Evolutionary conservation across 2,113 vertebrate genomes (phyloP), one percentile per base, ranked within the genome.

Genomic region (Spea multiplicata): DNA sequence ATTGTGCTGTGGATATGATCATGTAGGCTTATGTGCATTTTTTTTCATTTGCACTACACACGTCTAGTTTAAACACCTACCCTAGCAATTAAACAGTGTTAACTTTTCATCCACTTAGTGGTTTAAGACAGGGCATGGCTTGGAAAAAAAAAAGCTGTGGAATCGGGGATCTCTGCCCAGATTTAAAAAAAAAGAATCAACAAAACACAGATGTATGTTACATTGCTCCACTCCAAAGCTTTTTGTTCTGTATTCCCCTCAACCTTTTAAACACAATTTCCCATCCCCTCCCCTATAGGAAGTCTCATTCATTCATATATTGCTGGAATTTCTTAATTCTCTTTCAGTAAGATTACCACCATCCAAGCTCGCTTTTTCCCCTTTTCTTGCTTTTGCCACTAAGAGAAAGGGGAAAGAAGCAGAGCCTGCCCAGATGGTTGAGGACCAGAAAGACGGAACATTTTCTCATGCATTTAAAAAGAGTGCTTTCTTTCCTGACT

Each of bases 401-500:
- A 66, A 73, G 65, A 62, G 74, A 83, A 82, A 87, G 90, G 14
- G 55, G 88, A 89, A 90, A 84, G 87, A 87, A 89, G 88, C 90
- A 88, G 84, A 89, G 92, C 90, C 89, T 89, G 89, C 94, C 95
- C 95, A 97, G 95, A 97, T 96, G 96, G 95, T 94, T 86, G 82
- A 89, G 91, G 90, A 91, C 93, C 91, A 92, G 92, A 89, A 92
- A 92, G 91, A 91, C 85, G 90, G 87, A 91, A 92, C 92, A 95
- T 94, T 96, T 97, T 97, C 95, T 97, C 95, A 97, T 95, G 94
- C 93, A 92, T 96, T 96, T 93, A 94, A 94, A 97, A 95, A 94
- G 93, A 91, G 90, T 88, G 89, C 95, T 95, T 93, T 95, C 93
- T 96, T 96, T 94, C 94, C 95, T 94, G 93, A 94, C 95, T 95